Evolutionary conservation across 2,797 vertebrate species (phyloP).

Genomic region (Aplochiton taeniatus): DNA sequence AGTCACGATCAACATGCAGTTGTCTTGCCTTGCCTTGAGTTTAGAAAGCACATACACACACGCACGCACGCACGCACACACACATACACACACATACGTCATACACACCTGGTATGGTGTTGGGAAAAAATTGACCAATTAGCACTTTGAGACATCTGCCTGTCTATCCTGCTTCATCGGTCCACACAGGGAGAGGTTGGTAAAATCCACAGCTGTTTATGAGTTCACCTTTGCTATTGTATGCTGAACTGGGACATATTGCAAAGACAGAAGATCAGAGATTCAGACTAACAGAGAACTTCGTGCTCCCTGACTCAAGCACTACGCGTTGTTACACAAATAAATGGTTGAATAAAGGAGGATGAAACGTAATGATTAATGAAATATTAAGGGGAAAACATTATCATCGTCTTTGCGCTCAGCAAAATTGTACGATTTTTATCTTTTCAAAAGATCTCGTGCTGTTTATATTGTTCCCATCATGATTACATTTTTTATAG

Average conservation of each 20-base stretch:
- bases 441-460: no score
- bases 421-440: no score
- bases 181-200: background rate
- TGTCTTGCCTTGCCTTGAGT: constrained; percentile 51
- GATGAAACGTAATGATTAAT: background rate
- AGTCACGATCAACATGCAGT: constrained; percentile 58
- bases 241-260: no score
- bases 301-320: no score
- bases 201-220: background rate
- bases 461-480: no score
- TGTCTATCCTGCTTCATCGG: constrained; percentile 48
- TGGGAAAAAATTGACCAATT: constrained; percentile 67
- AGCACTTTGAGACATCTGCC: constrained; percentile 70
- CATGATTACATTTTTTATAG: no score
- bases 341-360: no score
- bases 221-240: no score
- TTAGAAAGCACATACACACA: constrained; percentile 5
- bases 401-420: background rate
- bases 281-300: no score
- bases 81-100: background rate
- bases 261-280: no score
- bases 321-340: no score
- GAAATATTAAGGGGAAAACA: background rate
- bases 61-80: no score
- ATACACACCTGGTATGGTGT: constrained; percentile 60